A percentile compares a stretch with the other conserved stretches of the same genome.
Evolutionary conservation across 2,888 invertebrate species (phyloP).

Genomic region (Drosophila pseudotalamancana): DNA sequence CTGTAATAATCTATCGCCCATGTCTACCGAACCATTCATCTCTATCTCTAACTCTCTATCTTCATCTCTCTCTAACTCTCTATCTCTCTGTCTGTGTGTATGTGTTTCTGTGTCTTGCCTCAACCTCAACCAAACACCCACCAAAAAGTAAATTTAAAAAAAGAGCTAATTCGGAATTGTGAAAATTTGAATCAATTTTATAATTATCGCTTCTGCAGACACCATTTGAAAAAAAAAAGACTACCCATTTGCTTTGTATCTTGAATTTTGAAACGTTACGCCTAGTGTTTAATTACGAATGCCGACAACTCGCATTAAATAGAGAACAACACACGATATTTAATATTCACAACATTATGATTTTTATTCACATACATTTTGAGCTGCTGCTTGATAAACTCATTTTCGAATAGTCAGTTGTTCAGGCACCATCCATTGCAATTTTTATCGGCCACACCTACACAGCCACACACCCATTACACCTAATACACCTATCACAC

Average conservation of each 20-base stretch:
- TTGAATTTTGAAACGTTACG: slow-evolving; percentile 46
- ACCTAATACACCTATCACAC: slow-evolving; percentile 29
- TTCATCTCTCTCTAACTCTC: slow-evolving; percentile 5
- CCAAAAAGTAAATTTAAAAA: slow-evolving; percentile 15
- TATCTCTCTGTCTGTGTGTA: slow-evolving; percentile 19
- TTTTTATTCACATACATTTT: slow-evolving; percentile 54
- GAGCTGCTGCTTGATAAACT: slow-evolving; percentile 51
- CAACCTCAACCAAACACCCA: slow-evolving; percentile 12
- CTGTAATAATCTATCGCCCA: slow-evolving; percentile 49
- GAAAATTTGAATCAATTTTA: slow-evolving; percentile 36
- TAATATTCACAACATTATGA: slow-evolving; percentile 10
- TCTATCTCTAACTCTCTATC: slow-evolving; percentile 6
- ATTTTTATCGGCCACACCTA: slow-evolving; percentile 50
- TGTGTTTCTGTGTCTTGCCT: slow-evolving; percentile 44
- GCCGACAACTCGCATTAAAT: slow-evolving; percentile 25
- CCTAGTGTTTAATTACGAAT: slow-evolving; percentile 58
- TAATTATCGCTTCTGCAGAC: slow-evolving; percentile 37
- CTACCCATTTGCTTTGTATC: slow-evolving; percentile 74
- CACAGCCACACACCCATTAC: slow-evolving; percentile 26
- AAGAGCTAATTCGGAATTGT: slow-evolving; percentile 74
- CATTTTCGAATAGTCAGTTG: slow-evolving; percentile 45
- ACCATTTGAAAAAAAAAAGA: slow-evolving; percentile 52
- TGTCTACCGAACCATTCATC: slow-evolving; percentile 51
- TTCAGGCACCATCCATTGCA: slow-evolving; percentile 40
- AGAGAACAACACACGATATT: slow-evolving; percentile 15